Percentiles rank a stretch among this genome's conserved stretches.
phyloP scores from a whole-genome alignment of 2,113 vertebrate species.

The Gadus macrocephalus region DNA sequence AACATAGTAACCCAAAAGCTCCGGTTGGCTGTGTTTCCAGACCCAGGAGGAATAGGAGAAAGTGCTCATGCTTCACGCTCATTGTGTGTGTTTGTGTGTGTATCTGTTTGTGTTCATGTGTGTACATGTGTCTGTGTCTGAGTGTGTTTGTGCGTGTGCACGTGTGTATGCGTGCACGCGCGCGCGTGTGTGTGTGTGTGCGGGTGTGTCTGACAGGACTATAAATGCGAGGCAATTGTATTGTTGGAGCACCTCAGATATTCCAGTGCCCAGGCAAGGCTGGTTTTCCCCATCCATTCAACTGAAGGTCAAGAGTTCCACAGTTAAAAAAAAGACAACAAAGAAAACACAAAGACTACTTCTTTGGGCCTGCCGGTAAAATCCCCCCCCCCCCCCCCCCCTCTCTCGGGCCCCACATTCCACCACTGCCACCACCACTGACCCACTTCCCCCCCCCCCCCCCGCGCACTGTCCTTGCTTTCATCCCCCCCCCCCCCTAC shows the following conservation, averaged over 20 bases:
- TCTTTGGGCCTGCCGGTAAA: constrained; percentile 16
- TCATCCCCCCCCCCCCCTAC: constrained; percentile 26
- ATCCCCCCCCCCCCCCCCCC: neutral
- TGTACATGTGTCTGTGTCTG: neutral
- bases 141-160: neutral
- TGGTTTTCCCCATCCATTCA: constrained; percentile 35
- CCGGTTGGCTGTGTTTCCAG: constrained; percentile 9
- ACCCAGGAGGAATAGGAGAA: constrained; percentile 41
- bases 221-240: neutral
- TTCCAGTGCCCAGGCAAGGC: constrained; percentile 13
- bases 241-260: constrained; percentile 25
- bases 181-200: neutral
- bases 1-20: constrained; percentile 37
- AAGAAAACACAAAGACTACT: constrained; percentile 21
- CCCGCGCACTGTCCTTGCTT: constrained; percentile 17
- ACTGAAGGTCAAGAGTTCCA: constrained; percentile 47
- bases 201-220: too few species aligned
- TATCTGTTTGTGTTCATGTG: neutral
- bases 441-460: neutral
- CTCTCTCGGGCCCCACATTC: neutral
- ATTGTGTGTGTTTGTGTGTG: neutral
- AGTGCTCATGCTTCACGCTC: constrained; percentile 27
- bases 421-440: neutral
- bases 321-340: constrained; percentile 12
- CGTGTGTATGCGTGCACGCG: neutral